Evolutionary conservation across 2,113 vertebrate species (phyloP).

Genomic region (Mormoops blainvillei): DNA sequence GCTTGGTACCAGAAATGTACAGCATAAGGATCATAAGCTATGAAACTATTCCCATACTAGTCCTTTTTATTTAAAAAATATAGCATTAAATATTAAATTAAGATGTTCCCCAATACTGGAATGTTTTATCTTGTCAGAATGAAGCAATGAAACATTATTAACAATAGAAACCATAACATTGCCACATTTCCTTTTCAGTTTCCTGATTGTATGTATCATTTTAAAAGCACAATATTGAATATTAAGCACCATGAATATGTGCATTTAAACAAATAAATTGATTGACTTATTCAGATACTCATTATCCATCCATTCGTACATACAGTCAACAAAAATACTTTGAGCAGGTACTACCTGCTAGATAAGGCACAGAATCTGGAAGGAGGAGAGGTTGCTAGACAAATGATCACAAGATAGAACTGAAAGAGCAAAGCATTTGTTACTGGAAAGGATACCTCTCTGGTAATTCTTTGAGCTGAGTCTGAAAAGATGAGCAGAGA

Average conservation of each 20-base stretch:
- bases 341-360: background rate
- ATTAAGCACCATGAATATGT: background rate
- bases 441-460: background rate
- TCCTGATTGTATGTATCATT: background rate
- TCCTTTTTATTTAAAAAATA: conserved; percentile 38
- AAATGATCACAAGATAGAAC: background rate
- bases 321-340: background rate
- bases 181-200: conserved; percentile 14
- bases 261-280: background rate
- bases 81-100: conserved; percentile 61
- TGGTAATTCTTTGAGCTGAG: background rate
- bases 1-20: conserved; percentile 54
- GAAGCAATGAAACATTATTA: conserved; percentile 32
- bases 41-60: conserved; percentile 35
- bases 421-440: background rate
- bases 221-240: background rate
- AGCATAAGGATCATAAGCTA: conserved; percentile 41
- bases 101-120: conserved; percentile 39
- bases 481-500: background rate
- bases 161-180: background rate
- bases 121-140: conserved; percentile 43
- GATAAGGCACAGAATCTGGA: background rate
- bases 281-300: background rate
- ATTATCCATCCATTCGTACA: background rate
- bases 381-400: background rate